A percentile compares a stretch with the other conserved stretches of the same genome.
phyloP scores from a whole-genome alignment of 2,797 vertebrate species.

The Limosa lapponica region DNA sequence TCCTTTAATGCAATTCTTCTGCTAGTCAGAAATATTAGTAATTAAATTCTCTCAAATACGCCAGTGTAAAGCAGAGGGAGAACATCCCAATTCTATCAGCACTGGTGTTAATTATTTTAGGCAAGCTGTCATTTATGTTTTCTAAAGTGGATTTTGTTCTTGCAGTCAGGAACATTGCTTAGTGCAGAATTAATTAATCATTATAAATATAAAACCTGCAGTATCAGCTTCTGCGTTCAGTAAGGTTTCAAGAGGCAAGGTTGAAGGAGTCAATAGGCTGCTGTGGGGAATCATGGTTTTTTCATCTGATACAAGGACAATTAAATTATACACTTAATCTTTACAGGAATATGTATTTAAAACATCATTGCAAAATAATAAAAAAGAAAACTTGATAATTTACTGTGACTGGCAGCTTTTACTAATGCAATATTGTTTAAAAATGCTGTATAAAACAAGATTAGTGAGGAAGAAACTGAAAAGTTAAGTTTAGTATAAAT shows the following conservation, averaged over 20 bases:
- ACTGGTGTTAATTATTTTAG: conserved; percentile 85
- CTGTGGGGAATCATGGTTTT: conserved; percentile 74
- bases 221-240: conserved; percentile 82
- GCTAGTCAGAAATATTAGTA: conserved; percentile 79
- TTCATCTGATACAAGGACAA: conserved; percentile 79
- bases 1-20: conserved; percentile 74
- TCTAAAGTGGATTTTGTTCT: conserved; percentile 85
- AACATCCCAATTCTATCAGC: conserved; percentile 80
- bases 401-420: conserved; percentile 34
- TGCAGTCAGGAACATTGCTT: conserved; percentile 86
- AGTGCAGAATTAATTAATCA: conserved; percentile 88
- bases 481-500: conserved; percentile 36
- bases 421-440: conserved; percentile 29
- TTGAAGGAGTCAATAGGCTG: conserved; percentile 83
- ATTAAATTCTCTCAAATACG: conserved; percentile 76
- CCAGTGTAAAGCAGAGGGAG: conserved; percentile 72
- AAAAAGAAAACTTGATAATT: conserved; percentile 14
- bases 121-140: conserved; percentile 87
- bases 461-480: conserved; percentile 9
- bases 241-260: conserved; percentile 84
- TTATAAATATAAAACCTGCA: conserved; percentile 87
- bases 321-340: conserved; percentile 74
- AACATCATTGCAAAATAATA: conserved; percentile 45
- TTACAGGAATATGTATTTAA: conserved; percentile 63
- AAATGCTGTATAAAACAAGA: conserved; percentile 4